Evolutionary conservation across 1,140 invertebrate genomes (phyloP).

Genomic region (Papilio helenus): DNA sequence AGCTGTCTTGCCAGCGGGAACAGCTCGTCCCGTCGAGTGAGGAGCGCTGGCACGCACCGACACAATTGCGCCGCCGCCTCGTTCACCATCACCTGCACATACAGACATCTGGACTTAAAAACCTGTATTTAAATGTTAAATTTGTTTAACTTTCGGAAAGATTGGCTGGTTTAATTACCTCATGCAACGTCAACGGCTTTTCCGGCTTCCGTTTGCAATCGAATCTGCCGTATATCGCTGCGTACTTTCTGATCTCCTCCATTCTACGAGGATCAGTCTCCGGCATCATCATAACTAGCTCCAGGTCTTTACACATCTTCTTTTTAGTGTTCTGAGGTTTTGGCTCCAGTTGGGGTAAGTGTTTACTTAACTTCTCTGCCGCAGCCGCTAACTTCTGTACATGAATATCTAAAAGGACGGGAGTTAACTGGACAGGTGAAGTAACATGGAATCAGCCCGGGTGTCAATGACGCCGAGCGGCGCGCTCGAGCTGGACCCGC

Average conservation of each 20-base stretch:
- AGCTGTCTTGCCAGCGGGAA: slow-evolving; percentile 97
- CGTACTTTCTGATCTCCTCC: slow-evolving; percentile 97
- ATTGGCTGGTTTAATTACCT: slow-evolving; percentile 83
- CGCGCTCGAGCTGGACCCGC: slow-evolving; percentile 92
- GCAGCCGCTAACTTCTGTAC: slow-evolving; percentile 92
- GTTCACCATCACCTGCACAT: slow-evolving; percentile 92
- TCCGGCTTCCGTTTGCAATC: slow-evolving; percentile 98
- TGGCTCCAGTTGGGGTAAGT: slow-evolving; percentile 92
- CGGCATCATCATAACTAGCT: slow-evolving; percentile 95
- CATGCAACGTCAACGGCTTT: slow-evolving; percentile 97
- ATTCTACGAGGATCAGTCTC: slow-evolving; percentile 94
- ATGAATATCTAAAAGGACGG: slow-evolving; percentile 91
- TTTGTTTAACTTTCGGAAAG: neutral
- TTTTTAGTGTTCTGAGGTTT: slow-evolving; percentile 96
- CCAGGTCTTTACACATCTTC: slow-evolving; percentile 95
- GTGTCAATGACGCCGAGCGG: slow-evolving; percentile 92
- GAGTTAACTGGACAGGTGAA: slow-evolving; percentile 88
- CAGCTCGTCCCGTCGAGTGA: slow-evolving; percentile 96
- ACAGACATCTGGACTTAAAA: neutral
- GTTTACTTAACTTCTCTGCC: slow-evolving; percentile 91
- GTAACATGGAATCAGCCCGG: slow-evolving; percentile 84
- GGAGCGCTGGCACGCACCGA: slow-evolving; percentile 92
- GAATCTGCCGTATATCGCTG: slow-evolving; percentile 97
- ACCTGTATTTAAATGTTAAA: too few species aligned
- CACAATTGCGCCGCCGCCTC: slow-evolving; percentile 98